Percentiles rank a stretch among this genome's conserved stretches.
These are phyloP conservation scores for Dichetophora obliterata DNA, from an alignment of 2,888 invertebrate genomes.

Conservation along the genomic window DNA sequence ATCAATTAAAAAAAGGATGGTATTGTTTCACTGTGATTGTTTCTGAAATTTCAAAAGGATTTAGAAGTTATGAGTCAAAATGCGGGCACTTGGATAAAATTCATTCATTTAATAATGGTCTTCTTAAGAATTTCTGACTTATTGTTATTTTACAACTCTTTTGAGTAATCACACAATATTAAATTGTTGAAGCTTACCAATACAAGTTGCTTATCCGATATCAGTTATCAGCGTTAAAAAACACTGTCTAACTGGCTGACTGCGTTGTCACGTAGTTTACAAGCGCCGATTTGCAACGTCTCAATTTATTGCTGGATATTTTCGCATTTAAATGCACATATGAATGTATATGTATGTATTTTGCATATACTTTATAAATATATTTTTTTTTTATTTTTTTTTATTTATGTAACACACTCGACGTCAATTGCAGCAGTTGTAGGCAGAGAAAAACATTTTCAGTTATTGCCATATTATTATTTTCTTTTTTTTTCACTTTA, in stretches of 20 bases:
- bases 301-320: conserved; percentile 11
- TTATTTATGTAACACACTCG: conserved; percentile 26
- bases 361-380: not conserved
- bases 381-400: not conserved
- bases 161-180: not conserved
- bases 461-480: not conserved
- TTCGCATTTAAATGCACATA: conserved; percentile 29
- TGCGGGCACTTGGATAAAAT: no score
- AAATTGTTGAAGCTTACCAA: conserved; percentile 5
- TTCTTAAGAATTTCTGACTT: no score
- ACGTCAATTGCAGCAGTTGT: conserved; percentile 13
- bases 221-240: conserved; percentile 11
- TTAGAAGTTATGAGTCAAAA: no score
- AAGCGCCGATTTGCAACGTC: conserved; percentile 16
- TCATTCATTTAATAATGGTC: no score
- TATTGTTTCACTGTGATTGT: no score
- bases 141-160: no score
- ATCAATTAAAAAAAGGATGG: no score
- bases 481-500: conserved; percentile 12
- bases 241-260: not conserved
- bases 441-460: not conserved
- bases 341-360: conserved; percentile 7
- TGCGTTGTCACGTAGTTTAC: not conserved
- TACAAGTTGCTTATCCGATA: not conserved
- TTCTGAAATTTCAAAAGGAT: no score